phyloP scores from a whole-genome alignment of 2,797 vertebrate species.

The Lepilemur septentrionalis region DNA sequence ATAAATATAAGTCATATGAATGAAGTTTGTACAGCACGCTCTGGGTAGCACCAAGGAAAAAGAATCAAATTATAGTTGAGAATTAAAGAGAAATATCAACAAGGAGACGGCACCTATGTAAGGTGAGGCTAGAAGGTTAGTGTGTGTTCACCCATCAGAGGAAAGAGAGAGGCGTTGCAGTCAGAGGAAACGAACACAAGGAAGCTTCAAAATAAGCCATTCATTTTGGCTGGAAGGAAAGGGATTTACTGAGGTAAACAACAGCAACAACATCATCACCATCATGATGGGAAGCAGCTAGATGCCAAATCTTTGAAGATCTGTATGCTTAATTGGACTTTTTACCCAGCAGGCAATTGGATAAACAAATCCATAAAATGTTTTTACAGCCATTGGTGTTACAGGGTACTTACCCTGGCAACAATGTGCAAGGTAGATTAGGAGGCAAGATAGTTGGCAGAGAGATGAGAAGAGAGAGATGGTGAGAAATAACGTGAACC shows the following conservation, averaged over 20 bases:
- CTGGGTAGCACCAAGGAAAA: background rate
- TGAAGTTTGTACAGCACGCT: background rate
- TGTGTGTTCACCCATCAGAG: background rate
- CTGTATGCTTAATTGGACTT: background rate
- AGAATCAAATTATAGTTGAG: background rate
- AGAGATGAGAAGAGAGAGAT: background rate
- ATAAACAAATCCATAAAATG: background rate
- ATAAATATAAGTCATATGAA: background rate
- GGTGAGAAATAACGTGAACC: background rate
- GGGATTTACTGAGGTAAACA: background rate
- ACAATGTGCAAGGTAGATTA: background rate
- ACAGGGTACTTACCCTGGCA: background rate
- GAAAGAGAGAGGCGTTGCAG: background rate
- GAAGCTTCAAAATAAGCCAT: background rate
- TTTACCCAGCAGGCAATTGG: background rate
- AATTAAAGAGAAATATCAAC: background rate
- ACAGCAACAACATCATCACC: background rate
- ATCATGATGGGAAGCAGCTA: background rate
- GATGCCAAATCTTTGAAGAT: background rate
- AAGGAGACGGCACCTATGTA: background rate
- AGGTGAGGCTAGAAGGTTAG: background rate
- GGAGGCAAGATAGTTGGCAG: background rate
- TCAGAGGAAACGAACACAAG: background rate
- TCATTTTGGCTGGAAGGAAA: background rate
- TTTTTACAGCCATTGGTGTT: background rate